Base-by-base conservation (phyloP, 2,888 invertebrate species). In the Euphydryas editha region DNA sequence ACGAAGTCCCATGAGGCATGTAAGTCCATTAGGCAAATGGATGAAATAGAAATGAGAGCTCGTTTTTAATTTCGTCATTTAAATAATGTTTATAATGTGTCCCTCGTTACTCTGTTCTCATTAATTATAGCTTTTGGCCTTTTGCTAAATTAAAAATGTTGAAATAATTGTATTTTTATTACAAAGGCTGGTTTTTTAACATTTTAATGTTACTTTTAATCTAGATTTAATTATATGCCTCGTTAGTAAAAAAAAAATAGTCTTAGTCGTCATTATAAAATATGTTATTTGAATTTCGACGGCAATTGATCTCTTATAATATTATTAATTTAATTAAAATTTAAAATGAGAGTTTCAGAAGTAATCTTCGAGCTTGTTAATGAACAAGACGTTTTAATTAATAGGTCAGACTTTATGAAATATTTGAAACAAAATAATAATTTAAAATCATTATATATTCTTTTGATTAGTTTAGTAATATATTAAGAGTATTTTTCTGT, bases 21-120 rank as follows among this genome's bases (percentile, higher is more conserved):
- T 87, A 87, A 87, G 87, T 88, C 90, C 92, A 90, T 91, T 92
- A 92, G 82, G 85, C 83, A 92, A 90, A 92, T 91, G 90, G 87
- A 87, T 85, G 85, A 62, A 64, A 62, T 83, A 82, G 86, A 85
- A 90, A 90, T 87, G 86, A 85, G 85, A 84, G 83, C 83, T 85
- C 87, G 84, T 88, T 91, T 92, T 91, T 90, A 91, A 91, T 90
- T 69, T 69, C 63, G 46, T 90, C 86, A 86, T 86, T 85, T 84
- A 87, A 86, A 86, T 86, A 83, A 83, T 85, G 81, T 81, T 66
- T 84, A 82, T 86, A 86, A 86, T 82, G 81, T 81, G 82, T 81
- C 84, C 82, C 82, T 77, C 54, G 72, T 49, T 60, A 55, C 62
- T 42, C 63, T 54, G 62, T 59, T 56, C 39, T 63, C 44, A 68